A percentile compares a stretch with the other conserved stretches of the same genome.
Evolutionary conservation across 2,797 vertebrate genomes (phyloP).

Genomic region (Halcyon smyrnensis): DNA sequence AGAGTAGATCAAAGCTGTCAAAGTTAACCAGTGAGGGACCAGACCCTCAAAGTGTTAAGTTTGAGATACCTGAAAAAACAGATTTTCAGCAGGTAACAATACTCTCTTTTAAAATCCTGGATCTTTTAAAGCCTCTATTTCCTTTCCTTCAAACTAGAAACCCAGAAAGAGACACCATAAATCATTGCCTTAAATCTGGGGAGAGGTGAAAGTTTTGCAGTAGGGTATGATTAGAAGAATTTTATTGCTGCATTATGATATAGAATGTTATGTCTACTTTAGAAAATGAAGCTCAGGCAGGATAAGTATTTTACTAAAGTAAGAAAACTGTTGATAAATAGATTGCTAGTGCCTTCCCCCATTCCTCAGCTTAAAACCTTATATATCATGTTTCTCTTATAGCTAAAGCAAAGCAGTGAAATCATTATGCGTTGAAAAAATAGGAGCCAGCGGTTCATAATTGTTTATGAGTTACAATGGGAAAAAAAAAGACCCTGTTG

Average conservation of each 20-base stretch:
- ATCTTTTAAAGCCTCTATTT: neutral
- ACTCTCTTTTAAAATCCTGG: neutral
- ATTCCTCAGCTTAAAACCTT: neutral
- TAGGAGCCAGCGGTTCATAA: conserved; percentile 58
- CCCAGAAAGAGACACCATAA: neutral
- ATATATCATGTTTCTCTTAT: neutral
- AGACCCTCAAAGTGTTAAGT: neutral
- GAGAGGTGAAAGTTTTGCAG: neutral
- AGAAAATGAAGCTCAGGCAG: neutral
- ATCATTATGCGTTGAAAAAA: conserved; percentile 15
- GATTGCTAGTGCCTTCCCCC: neutral
- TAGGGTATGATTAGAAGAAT: neutral
- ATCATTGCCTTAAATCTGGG: neutral
- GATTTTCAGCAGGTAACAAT: neutral
- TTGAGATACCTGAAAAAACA: neutral
- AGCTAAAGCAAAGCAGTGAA: conserved; percentile 24
- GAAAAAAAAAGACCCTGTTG: conserved; percentile 1
- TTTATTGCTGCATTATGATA: neutral
- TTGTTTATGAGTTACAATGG: conserved; percentile 62
- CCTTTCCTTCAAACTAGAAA: neutral
- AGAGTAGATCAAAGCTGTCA: neutral
- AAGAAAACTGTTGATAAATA: neutral
- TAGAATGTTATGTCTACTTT: neutral
- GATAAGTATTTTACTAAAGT: neutral
- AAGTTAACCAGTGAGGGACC: neutral